Percentiles rank a stretch among this genome's conserved stretches.
Conservation (phyloP, 2,888 invertebrate genomes). For the Apomyelois bistriatella region DNA sequence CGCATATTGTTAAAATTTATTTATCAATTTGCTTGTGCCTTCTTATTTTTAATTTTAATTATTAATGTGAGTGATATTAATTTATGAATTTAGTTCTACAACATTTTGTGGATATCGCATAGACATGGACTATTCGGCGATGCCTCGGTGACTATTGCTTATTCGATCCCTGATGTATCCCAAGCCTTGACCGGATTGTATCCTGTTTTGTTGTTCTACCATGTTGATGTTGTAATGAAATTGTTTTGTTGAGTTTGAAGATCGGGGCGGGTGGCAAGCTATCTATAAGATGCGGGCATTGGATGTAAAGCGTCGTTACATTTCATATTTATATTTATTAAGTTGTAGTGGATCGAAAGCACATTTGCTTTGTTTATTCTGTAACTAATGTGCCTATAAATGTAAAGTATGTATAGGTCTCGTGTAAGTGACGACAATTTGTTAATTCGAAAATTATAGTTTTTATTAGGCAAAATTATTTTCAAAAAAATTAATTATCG, state of each 20-base stretch:
- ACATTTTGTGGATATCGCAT: conserved; percentile 43
- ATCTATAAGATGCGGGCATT: conserved; percentile 72
- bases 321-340: conserved; percentile 57
- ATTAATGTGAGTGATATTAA: conserved; percentile 73
- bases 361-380: conserved; percentile 73
- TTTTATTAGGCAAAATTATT: conserved; percentile 46
- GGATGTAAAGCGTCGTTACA: conserved; percentile 60
- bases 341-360: conserved; percentile 74
- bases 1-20: conserved; percentile 64
- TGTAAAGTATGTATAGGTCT: conserved; percentile 76
- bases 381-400: conserved; percentile 79
- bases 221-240: conserved; percentile 61
- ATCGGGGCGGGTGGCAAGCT: conserved; percentile 52
- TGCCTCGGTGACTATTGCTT: conserved; percentile 63
- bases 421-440: conserved; percentile 66
- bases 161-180: conserved; percentile 61
- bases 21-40: conserved; percentile 77
- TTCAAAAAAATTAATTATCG: conserved; percentile 38
- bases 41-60: conserved; percentile 73
- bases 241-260: conserved; percentile 57
- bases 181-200: conserved; percentile 50
- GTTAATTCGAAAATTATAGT: conserved; percentile 63
- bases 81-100: conserved; percentile 73
- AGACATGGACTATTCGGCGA: conserved; percentile 62
- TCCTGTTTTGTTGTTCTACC: conserved; percentile 55